Evolutionary conservation across 2,113 vertebrate genomes (phyloP).

Genomic region (Thamnophis sirtalis): DNA sequence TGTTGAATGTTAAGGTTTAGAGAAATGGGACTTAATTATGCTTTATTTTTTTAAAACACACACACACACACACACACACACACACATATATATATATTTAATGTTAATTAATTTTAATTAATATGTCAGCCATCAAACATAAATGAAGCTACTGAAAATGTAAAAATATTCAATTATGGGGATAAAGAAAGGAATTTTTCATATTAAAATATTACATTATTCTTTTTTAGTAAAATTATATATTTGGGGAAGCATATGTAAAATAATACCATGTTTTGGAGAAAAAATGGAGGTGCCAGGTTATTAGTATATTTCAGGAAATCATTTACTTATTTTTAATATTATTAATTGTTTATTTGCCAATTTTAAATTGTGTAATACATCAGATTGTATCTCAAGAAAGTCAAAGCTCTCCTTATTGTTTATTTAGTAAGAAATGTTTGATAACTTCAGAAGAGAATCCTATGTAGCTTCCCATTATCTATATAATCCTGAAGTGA

Average conservation of each 20-base stretch:
- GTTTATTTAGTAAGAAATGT: background rate
- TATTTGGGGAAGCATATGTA: background rate
- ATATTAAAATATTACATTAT: background rate
- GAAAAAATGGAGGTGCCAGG: background rate
- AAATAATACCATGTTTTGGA: background rate
- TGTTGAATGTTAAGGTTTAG: rapidly evolving
- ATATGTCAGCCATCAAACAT: background rate
- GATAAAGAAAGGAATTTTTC: background rate
- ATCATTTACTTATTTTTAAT: background rate
- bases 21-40: rapidly evolving
- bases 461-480: background rate
- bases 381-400: background rate
- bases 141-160: background rate
- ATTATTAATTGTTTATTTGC: background rate
- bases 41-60: rapidly evolving
- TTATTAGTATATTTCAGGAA: background rate
- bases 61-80: too few species aligned
- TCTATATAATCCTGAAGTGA: background rate
- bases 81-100: too few species aligned
- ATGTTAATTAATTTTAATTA: background rate
- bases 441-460: background rate
- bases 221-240: background rate
- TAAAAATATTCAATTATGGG: background rate
- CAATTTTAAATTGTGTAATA: background rate
- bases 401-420: background rate